phyloP scores from a whole-genome alignment of 2,113 vertebrate species.

The Hippocampus abdominalis region DNA sequence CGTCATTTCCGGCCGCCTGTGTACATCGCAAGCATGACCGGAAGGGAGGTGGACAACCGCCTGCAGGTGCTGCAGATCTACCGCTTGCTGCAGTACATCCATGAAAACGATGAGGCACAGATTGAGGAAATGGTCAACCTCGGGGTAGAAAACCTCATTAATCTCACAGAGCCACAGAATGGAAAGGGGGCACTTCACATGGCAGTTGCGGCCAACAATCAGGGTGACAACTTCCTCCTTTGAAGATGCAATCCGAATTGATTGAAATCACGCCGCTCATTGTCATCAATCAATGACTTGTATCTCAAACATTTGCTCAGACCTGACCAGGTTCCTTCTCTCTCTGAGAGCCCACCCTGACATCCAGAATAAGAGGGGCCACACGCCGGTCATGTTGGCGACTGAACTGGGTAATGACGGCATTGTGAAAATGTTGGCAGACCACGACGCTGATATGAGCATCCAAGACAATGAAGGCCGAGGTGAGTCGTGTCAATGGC shows the following conservation, averaged over 20 bases:
- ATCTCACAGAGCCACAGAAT: conserved; percentile 79
- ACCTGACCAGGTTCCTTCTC: conserved; percentile 82
- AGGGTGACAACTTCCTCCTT: conserved; percentile 33
- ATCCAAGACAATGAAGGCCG: conserved; percentile 82
- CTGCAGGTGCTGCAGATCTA: conserved; percentile 84
- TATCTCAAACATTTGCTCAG: conserved; percentile 22
- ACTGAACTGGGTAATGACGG: conserved; percentile 81
- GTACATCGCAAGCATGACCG: conserved; percentile 30
- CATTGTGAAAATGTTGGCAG: conserved; percentile 74
- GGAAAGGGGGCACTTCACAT: conserved; percentile 81
- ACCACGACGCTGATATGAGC: conserved; percentile 78
- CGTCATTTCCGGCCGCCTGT: not conserved
- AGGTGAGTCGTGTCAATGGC: conserved; percentile 66
- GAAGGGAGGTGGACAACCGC: conserved; percentile 62
- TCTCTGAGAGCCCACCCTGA: conserved; percentile 77
- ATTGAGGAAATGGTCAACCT: conserved; percentile 79
- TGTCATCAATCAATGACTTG: not conserved
- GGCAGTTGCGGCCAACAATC: conserved; percentile 77
- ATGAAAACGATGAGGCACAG: conserved; percentile 71
- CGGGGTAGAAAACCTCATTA: conserved; percentile 82
- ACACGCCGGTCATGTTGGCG: conserved; percentile 83
- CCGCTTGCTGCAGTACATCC: conserved; percentile 83
- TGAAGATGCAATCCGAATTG: not conserved
- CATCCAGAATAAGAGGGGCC: conserved; percentile 78
- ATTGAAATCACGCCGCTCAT: not conserved